Evolutionary conservation across 2,888 invertebrate genomes (phyloP).

Genomic region (Aelia acuminata): DNA sequence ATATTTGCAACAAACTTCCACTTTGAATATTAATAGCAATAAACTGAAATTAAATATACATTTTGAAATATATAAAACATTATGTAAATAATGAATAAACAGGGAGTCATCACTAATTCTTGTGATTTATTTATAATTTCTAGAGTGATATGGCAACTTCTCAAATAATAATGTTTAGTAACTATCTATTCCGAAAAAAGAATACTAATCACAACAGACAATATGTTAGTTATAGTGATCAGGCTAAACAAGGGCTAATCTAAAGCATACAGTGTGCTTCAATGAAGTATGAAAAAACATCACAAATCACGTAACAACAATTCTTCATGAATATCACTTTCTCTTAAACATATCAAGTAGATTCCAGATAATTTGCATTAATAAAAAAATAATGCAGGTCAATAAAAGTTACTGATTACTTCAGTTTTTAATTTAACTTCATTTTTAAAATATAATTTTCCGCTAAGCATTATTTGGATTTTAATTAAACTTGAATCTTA

Average conservation of each 20-base stretch:
- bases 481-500: too few relatives aligned
- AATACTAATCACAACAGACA: neutral
- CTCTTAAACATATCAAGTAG: neutral
- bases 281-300: neutral
- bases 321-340: neutral
- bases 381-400: neutral
- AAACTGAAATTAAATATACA: neutral
- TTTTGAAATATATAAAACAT: neutral
- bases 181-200: neutral
- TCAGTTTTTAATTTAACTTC: neutral
- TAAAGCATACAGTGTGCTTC: neutral
- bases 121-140: neutral
- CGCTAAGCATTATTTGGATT: too few relatives aligned
- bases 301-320: neutral
- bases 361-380: neutral
- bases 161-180: neutral
- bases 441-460: too few relatives aligned
- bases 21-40: neutral
- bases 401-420: too few relatives aligned
- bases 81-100: neutral
- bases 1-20: neutral
- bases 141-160: neutral
- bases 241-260: neutral
- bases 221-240: neutral
- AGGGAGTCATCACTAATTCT: conserved; percentile 4